Percentiles rank a stretch among this genome's conserved stretches.
Conservation (phyloP, 2,888 invertebrate species). For the Parthenolecanium corni region DNA sequence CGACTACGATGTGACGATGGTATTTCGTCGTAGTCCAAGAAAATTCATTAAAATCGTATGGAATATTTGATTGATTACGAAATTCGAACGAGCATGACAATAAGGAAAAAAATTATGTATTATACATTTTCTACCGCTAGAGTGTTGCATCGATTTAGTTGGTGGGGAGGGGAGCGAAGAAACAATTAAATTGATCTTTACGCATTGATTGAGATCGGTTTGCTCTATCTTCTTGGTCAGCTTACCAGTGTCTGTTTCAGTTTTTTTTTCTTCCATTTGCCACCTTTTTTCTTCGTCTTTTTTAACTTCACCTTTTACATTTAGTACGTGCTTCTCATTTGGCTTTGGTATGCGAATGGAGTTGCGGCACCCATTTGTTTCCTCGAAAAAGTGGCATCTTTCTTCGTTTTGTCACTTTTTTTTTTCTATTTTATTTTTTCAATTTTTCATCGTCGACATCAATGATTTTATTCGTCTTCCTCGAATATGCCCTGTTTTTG, state of each 20-base stretch:
- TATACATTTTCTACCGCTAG: background rate
- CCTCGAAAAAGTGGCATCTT: background rate
- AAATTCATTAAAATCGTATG: too few relatives aligned
- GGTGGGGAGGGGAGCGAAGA: background rate
- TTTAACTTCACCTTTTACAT: too few relatives aligned
- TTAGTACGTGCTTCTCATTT: slow-evolving; percentile 19
- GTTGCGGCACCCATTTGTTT: background rate
- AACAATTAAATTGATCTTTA: slow-evolving; percentile 21
- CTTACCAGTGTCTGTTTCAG: too few relatives aligned
- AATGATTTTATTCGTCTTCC: background rate
- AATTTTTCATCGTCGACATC: too few relatives aligned
- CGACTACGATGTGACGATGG: too few relatives aligned
- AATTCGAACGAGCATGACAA: background rate
- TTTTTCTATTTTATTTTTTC: too few relatives aligned
- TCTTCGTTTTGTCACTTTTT: too few relatives aligned
- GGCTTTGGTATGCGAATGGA: background rate
- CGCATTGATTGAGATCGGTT: slow-evolving; percentile 4
- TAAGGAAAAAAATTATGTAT: background rate
- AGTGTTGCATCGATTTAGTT: background rate
- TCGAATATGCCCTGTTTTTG: too few relatives aligned
- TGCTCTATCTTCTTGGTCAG: too few relatives aligned
- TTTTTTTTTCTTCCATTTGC: too few relatives aligned
- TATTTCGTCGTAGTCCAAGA: too few relatives aligned
- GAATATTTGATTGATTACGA: background rate
- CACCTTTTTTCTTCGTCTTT: too few relatives aligned